Evolutionary conservation across 2,797 vertebrate species (phyloP).

Genomic region (Ctenochaetus hawaiiensis): DNA sequence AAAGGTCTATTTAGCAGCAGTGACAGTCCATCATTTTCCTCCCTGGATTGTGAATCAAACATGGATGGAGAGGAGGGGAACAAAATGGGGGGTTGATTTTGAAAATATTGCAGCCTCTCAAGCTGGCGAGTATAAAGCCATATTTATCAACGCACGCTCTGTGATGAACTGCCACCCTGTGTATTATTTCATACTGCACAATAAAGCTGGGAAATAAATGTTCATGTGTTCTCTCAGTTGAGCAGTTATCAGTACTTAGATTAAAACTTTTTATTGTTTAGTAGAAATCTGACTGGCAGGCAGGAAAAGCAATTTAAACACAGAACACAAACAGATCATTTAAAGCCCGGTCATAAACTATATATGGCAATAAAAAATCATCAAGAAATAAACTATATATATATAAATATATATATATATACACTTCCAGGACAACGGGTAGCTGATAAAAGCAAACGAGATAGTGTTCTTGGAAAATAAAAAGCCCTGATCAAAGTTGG

Average conservation of each 20-base stretch:
- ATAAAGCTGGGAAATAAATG: not conserved
- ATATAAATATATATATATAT: too few species aligned
- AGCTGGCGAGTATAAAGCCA: constrained; percentile 73
- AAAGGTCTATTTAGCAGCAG: not conserved
- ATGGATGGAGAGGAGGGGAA: constrained; percentile 72
- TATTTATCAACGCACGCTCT: constrained; percentile 5
- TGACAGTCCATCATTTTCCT: constrained; percentile 35
- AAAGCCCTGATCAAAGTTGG: not conserved
- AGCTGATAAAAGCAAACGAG: constrained; percentile 3
- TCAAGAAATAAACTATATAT: not conserved
- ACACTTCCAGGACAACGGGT: constrained; percentile 12
- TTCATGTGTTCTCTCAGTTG: not conserved
- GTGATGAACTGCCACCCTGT: not conserved
- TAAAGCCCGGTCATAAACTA: not conserved
- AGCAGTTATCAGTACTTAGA: not conserved
- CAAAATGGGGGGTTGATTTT: constrained; percentile 72
- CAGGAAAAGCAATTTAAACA: not conserved
- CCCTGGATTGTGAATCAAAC: constrained; percentile 58
- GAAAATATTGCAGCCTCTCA: constrained; percentile 62
- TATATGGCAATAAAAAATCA: constrained; percentile 5
- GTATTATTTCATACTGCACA: not conserved
- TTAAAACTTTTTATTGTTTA: not conserved
- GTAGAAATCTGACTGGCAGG: not conserved
- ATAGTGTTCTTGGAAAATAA: not conserved
- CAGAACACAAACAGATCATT: not conserved